Evolutionary conservation across 2,888 invertebrate genomes (phyloP), one percentile per base, ranked within the genome.

Genomic region (Isoperla grammatica): DNA sequence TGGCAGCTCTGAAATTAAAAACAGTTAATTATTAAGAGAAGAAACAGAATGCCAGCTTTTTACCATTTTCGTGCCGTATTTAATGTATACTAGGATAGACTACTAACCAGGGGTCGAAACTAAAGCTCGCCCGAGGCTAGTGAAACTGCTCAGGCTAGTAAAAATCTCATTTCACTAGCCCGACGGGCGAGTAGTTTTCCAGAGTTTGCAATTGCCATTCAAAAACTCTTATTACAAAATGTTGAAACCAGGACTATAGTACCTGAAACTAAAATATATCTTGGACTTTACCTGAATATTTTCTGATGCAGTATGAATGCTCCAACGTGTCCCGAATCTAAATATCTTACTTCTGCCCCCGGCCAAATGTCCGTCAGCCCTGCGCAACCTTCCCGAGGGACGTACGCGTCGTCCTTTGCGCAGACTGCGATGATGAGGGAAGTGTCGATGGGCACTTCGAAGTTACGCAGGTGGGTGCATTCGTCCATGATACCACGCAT

Each of bases 401-500:
- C 89, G 75, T 97, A 92, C 8, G 88, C 92, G 74, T 95, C 95
- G 69, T 88, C 84, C 65, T 85, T 85, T 0, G 97, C 97, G 69
- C 90, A 88, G 1, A 98, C 88, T 15, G 93, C 90, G 64, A 94
- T 95, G 61, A 95, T 90, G 55, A 97, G 78, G 9, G 88, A 87
- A 0, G 96, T 90, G 71, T 98, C 97, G 54, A 85, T 85, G 0
- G 82, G 82, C 17, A 61, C 78, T 1, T 93, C 88, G 71, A 95
- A 99, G 75, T 97, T 95, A 65, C 86, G 90, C 42, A 99, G 78
- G 76, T 97, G 96, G 0, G 98, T 99, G 73, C 95, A 98, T 74
- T 98, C 96, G 71, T 99, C 98, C 98, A 99, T 98, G 67, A 98
- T 86, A 0, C 96, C 95, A 53, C 91, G 79, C 97, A 98, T 97